phyloP scores from a whole-genome alignment of 1,140 invertebrate species.

The Chironomus tepperi region DNA sequence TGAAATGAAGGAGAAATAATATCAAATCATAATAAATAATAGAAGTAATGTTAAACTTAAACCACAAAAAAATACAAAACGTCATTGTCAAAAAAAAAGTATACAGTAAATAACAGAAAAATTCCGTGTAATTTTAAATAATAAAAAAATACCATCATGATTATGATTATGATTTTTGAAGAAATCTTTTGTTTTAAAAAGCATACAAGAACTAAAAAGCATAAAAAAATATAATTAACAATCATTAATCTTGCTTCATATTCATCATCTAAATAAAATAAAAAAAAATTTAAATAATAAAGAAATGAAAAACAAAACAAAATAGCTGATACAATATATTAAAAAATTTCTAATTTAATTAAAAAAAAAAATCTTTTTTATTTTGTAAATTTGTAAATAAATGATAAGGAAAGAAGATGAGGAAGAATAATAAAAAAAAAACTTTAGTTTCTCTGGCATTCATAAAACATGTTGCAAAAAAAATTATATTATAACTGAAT shows the following conservation, averaged over 20 bases:
- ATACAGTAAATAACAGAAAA: background rate
- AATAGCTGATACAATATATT: background rate
- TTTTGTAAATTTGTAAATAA: slow-evolving; percentile 19
- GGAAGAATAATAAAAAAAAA: background rate
- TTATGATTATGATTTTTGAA: background rate
- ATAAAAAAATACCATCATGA: background rate
- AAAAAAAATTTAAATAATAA: background rate
- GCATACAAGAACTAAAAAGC: no score
- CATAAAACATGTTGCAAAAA: slow-evolving; percentile 4
- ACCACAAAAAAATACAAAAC: background rate
- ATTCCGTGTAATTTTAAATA: background rate
- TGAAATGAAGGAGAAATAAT: background rate
- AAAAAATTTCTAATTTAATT: slow-evolving; percentile 4
- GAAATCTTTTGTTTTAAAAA: background rate
- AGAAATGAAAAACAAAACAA: background rate
- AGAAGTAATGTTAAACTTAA: background rate
- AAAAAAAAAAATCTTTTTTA: slow-evolving; percentile 17
- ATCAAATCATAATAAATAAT: slow-evolving; percentile 1
- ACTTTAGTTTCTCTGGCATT: background rate
- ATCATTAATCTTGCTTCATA: background rate
- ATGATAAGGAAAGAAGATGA: background rate
- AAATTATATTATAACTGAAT: slow-evolving; percentile 21
- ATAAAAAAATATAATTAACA: background rate
- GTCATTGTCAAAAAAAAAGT: background rate
- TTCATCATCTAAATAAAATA: background rate